Percentiles rank a stretch among this genome's conserved stretches.
Evolutionary conservation across 2,888 invertebrate genomes (phyloP).

Genomic region (Thecophora atra): DNA sequence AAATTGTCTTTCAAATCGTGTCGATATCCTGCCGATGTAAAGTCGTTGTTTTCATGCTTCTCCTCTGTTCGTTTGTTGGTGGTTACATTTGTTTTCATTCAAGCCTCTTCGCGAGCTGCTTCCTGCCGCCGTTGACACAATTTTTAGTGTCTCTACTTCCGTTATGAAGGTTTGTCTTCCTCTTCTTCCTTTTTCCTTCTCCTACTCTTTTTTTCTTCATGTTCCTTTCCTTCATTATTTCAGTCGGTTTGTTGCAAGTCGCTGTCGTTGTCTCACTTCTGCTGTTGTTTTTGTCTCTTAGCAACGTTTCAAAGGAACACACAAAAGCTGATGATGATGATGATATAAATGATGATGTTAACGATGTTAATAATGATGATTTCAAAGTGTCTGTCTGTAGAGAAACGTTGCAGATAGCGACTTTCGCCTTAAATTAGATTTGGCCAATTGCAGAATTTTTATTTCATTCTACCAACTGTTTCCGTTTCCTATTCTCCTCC

Average conservation of each 20-base stretch:
- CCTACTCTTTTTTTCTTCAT: background rate
- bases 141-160: background rate
- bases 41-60: background rate
- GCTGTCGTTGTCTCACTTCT: background rate
- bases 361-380: background rate
- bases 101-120: background rate
- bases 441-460: conserved; percentile 36
- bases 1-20: conserved; percentile 22
- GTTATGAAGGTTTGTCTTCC: background rate
- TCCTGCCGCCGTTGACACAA: conserved; percentile 3
- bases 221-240: background rate
- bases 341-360: background rate
- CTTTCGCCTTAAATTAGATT: conserved; percentile 29
- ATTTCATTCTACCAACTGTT: conserved; percentile 18
- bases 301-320: background rate
- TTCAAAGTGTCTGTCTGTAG: background rate
- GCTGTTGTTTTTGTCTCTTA: background rate
- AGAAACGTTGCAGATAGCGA: background rate
- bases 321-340: background rate
- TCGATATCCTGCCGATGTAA: conserved; percentile 14
- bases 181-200: background rate
- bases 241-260: background rate
- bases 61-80: background rate
- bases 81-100: background rate
- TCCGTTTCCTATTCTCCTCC: background rate